phyloP scores from a whole-genome alignment of 2,797 vertebrate species.

The Micropoecilia bifurca region DNA sequence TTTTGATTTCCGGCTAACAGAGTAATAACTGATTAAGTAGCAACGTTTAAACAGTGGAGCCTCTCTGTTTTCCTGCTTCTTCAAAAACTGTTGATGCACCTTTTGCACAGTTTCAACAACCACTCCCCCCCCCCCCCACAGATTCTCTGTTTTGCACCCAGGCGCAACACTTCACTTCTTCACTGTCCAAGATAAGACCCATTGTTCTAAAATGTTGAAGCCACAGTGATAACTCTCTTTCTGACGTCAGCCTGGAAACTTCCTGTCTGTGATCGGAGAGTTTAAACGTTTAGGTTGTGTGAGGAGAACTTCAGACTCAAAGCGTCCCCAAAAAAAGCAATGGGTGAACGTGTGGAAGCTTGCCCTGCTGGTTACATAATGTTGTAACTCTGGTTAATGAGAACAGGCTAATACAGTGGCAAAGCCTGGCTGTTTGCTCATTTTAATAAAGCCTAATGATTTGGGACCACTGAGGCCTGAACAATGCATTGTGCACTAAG shows the following conservation, averaged over 20 bases:
- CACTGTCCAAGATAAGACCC: neutral
- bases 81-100: neutral
- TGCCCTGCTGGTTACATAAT: slow-evolving; percentile 59
- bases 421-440: slow-evolving; percentile 12
- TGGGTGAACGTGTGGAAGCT: slow-evolving; percentile 17
- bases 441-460: slow-evolving; percentile 37
- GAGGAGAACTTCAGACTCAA: neutral
- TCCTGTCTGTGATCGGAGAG: neutral
- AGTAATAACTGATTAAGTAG: neutral
- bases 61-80: neutral
- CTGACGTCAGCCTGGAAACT: neutral
- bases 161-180: neutral
- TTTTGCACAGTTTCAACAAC: neutral
- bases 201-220: neutral
- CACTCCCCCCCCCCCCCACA: neutral
- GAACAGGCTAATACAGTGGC: slow-evolving; percentile 18
- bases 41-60: neutral
- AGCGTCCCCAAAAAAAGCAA: neutral
- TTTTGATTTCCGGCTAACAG: neutral
- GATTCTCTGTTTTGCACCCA: neutral
- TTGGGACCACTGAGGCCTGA: slow-evolving; percentile 34
- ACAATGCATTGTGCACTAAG: slow-evolving; percentile 13
- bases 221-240: neutral
- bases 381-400: slow-evolving; percentile 47
- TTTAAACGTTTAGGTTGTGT: neutral